Conservation (phyloP, 2,888 invertebrate species). For the Tromatobia lineatoria region DNA sequence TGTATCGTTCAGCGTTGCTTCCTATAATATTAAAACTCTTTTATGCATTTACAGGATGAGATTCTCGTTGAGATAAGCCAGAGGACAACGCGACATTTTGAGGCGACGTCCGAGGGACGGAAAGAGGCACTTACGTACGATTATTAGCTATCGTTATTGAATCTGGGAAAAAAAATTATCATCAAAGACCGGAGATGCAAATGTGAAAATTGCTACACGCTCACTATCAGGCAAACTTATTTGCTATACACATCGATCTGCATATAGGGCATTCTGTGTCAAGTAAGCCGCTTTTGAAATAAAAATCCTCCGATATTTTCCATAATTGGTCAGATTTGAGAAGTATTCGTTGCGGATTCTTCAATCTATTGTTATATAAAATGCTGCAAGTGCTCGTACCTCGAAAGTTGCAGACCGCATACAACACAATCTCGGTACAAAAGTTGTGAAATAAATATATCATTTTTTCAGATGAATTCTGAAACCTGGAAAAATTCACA, state of each 20-base stretch:
- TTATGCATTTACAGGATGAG: constrained; percentile 28
- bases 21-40: constrained; percentile 26
- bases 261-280: too few species aligned
- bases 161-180: background rate
- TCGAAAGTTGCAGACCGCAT: too few species aligned
- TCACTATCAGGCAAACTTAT: constrained; percentile 19
- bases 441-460: too few species aligned
- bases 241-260: background rate
- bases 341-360: too few species aligned
- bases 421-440: too few species aligned
- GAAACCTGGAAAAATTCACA: too few species aligned
- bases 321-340: too few species aligned
- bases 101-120: background rate
- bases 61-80: constrained; percentile 10
- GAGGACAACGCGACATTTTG: constrained; percentile 14
- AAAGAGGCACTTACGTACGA: background rate
- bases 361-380: too few species aligned
- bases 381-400: too few species aligned
- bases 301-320: too few species aligned
- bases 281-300: too few species aligned
- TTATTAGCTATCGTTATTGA: constrained; percentile 14
- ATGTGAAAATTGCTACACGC: constrained; percentile 14
- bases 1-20: constrained; percentile 2
- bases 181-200: background rate
- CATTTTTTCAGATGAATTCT: too few species aligned